Conservation (phyloP, 1,140 invertebrate species). For the Orchesella cincta region DNA sequence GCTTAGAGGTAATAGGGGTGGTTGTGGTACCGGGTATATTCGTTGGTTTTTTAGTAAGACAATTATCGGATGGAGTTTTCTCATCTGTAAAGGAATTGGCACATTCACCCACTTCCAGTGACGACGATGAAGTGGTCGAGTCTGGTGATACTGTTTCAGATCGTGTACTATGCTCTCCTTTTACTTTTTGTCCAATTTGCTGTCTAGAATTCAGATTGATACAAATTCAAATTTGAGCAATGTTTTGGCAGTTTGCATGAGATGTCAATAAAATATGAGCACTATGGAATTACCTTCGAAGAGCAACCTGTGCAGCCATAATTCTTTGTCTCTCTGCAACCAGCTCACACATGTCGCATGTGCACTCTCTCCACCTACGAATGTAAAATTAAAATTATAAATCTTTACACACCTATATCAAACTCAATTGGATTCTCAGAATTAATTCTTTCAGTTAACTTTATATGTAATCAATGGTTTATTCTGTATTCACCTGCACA, state of each 20-base stretch:
- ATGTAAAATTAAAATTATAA: slow-evolving; percentile 51
- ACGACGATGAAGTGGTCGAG: not conserved
- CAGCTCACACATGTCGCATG: slow-evolving; percentile 80
- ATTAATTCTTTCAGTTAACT: not conserved
- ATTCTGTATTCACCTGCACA: slow-evolving; percentile 65
- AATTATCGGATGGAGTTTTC: too few species aligned
- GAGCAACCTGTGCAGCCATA: slow-evolving; percentile 80
- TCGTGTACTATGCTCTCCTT: not conserved
- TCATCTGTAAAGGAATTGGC: not conserved
- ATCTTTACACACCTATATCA: not conserved
- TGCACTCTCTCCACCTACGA: slow-evolving; percentile 70
- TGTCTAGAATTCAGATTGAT: slow-evolving; percentile 5
- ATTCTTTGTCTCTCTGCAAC: slow-evolving; percentile 83
- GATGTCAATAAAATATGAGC: not conserved
- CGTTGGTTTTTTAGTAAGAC: too few species aligned
- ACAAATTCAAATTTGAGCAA: not conserved
- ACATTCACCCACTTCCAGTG: not conserved
- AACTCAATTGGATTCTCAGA: not conserved
- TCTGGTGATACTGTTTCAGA: not conserved
- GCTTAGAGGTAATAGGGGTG: not conserved
- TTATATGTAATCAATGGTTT: too few species aligned
- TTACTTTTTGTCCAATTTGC: slow-evolving; percentile 16
- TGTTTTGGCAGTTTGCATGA: not conserved
- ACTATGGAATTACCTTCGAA: slow-evolving; percentile 53
- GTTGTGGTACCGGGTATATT: too few species aligned